Percentiles rank a stretch among this genome's conserved stretches.
Conservation (phyloP, 1,140 invertebrate genomes). For the Zaprionus inermis region DNA sequence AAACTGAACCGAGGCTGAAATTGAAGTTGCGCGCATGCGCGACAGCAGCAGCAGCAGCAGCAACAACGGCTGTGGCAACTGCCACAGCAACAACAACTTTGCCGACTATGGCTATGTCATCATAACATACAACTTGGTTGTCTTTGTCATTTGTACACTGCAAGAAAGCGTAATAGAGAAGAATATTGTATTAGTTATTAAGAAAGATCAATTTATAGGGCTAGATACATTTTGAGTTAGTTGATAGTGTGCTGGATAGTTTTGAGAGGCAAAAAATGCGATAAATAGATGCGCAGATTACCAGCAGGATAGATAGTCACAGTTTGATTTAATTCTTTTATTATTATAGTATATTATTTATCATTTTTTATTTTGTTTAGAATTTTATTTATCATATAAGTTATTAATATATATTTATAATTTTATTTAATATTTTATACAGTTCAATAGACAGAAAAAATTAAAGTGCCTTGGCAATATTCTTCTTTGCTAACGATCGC, state of each 20-base stretch:
- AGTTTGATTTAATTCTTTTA: too few species aligned
- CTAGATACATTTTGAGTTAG: too few species aligned
- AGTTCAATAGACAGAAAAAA: neutral
- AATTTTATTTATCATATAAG: too few species aligned
- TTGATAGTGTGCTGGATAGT: too few species aligned
- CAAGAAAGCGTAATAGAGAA: conserved; percentile 5
- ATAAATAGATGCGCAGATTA: too few species aligned
- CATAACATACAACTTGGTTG: conserved; percentile 53
- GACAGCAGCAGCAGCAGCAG: conserved; percentile 24
- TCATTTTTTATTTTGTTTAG: too few species aligned
- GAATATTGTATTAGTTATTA: too few species aligned
- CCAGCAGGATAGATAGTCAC: too few species aligned
- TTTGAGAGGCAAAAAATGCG: too few species aligned
- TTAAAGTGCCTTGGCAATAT: neutral
- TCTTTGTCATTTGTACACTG: conserved; percentile 35
- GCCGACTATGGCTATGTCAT: conserved; percentile 67
- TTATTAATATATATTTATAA: too few species aligned
- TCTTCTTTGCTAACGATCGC: conserved; percentile 13
- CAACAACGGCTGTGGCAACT: conserved; percentile 16
- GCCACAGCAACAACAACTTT: conserved; percentile 31
- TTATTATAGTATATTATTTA: too few species aligned
- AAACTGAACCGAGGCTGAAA: conserved; percentile 1
- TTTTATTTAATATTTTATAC: too few species aligned
- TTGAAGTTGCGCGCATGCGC: conserved; percentile 61
- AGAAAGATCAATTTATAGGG: neutral